Evolutionary conservation across 2,797 vertebrate genomes (phyloP).

Genomic region (Valencia hispanica): DNA sequence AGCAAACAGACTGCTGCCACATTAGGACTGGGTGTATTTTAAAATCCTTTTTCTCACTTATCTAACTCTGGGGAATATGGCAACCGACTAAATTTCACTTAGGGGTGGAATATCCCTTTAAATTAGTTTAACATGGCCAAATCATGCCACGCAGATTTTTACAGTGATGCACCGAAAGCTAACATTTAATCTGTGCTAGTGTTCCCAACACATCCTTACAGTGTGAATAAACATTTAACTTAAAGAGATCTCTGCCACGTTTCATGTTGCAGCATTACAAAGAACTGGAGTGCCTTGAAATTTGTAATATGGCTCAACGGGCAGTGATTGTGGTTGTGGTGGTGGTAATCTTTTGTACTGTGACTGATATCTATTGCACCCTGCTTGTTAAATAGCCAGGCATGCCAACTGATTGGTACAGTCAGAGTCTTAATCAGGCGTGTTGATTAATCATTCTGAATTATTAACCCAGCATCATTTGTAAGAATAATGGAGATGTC

Average conservation of each 20-base stretch:
- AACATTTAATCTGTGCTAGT: no score
- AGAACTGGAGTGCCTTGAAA: background rate
- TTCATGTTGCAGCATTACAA: background rate
- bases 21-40: no score
- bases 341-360: background rate
- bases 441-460: conserved; percentile 17
- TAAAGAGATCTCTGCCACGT: background rate
- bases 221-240: background rate
- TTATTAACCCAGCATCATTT: conserved; percentile 1
- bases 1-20: no score
- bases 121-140: no score
- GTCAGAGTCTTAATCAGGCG: conserved; percentile 15
- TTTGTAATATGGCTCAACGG: background rate
- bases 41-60: no score
- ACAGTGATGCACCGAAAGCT: no score
- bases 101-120: no score
- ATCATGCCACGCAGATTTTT: no score
- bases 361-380: background rate
- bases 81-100: no score
- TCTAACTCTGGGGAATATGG: no score
- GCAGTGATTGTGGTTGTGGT: background rate
- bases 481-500: conserved; percentile 6
- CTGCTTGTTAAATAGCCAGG: background rate
- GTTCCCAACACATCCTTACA: no score
- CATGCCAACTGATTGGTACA: conserved; percentile 13